Evolutionary conservation across 2,113 vertebrate species (phyloP), one percentile per base, ranked within the genome.

Genomic region (Isurus oxyrinchus): DNA sequence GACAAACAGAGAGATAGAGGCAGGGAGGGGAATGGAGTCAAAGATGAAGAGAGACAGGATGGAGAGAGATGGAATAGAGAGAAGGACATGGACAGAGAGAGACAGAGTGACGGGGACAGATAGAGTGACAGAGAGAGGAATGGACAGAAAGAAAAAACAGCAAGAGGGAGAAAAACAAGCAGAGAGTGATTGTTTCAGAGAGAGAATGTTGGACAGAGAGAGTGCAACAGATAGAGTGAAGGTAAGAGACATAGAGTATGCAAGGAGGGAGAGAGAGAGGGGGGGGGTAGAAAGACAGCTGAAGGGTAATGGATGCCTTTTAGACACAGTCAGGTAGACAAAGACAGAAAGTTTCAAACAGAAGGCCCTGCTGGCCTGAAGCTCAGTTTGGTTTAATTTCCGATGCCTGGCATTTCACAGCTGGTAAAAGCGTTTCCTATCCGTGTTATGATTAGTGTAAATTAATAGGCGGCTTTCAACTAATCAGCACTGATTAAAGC

Each of bases 401-500:
- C 97, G 96, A 97, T 97, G 97, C 96, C 97, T 97, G 97, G 98
- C 97, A 97, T 98, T 98, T 98, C 98, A 97, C 98, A 98, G 98
- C 98, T 98, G 98, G 97, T 98, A 97, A 90, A 69, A 66, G 97
- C 98, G 97, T 98, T 97, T 97, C 97, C 97, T 98, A 97, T 98
- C 97, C 97, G 98, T 98, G 98, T 97, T 66, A 96, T 98, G 98
- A 98, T 98, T 97, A 98, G 97, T 95, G 97, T 97, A 97, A 98
- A 98, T 98, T 98, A 98, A 98, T 97, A 97, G 97, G 97, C 98
- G 98, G 97, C 98, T 98, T 98, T 98, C 97, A 94, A 97, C 98
- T 98, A 98, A 98, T 98, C 98, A 98, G 97, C 97, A 98, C 98
- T 98, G 98, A 98, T 98, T 98, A 98, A 97, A 96, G 97, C 97